Percentiles rank a stretch among this genome's conserved stretches.
phyloP scores from a whole-genome alignment of 2,888 invertebrate genomes.

The Pecten maximus region DNA sequence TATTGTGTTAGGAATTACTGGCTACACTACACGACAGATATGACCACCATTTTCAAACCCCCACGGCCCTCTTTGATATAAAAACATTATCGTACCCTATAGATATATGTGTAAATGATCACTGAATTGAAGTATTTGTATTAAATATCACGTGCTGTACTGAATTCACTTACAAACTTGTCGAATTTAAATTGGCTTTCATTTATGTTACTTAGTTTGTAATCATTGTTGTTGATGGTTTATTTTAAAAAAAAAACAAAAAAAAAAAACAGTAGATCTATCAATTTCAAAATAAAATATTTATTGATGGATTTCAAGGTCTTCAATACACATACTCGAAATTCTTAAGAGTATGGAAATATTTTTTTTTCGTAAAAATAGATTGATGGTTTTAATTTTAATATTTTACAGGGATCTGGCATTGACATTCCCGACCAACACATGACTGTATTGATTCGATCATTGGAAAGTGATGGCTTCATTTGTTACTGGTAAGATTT shows the following conservation, averaged over 20 bases:
- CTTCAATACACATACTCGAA: no score
- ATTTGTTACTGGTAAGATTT: conserved; percentile 61
- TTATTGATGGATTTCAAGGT: no score
- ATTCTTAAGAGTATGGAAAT: neutral
- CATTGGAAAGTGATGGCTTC: conserved; percentile 58
- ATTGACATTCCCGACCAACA: conserved; percentile 65
- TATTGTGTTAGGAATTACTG: neutral
- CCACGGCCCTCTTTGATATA: neutral
- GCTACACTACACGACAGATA: neutral
- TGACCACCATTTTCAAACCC: neutral
- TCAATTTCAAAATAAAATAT: no score
- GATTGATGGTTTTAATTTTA: neutral
- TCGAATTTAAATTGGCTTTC: neutral
- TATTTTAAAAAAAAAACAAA: no score
- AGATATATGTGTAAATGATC: neutral
- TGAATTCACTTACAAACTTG: neutral
- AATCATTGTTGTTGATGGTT: no score
- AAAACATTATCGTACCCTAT: neutral
- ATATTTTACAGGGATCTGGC: conserved; percentile 57
- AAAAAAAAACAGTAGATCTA: no score
- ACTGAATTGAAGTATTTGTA: no score
- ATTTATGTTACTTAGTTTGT: neutral
- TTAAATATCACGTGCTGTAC: no score
- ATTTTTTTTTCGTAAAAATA: neutral
- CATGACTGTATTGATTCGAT: conserved; percentile 54